These are phyloP conservation scores for Ibycter americanus DNA, from an alignment of 2,797 vertebrate species.

Conservation along the genomic window DNA sequence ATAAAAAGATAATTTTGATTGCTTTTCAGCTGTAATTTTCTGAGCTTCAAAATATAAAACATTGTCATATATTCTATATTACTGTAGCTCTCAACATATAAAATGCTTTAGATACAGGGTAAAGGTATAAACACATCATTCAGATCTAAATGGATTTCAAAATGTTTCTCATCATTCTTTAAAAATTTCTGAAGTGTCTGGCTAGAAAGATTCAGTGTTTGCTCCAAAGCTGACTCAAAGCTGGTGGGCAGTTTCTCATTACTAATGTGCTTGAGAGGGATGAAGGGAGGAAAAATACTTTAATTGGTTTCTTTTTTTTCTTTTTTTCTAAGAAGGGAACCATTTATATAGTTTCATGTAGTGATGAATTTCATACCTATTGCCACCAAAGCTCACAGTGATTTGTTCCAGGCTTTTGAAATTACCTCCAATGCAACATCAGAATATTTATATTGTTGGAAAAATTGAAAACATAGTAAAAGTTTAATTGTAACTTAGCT, in stretches of 20 bases:
- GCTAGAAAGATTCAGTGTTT: not conserved
- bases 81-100: not conserved
- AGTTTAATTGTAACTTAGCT: not conserved
- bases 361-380: not conserved
- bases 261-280: not conserved
- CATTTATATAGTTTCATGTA: not conserved
- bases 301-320: not conserved
- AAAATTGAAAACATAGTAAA: no score
- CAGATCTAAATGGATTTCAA: not conserved
- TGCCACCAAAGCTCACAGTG: not conserved
- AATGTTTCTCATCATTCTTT: not conserved
- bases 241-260: not conserved
- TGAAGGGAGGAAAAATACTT: not conserved
- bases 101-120: not conserved
- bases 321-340: not conserved
- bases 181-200: not conserved
- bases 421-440: not conserved
- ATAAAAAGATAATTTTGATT: not conserved
- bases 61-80: not conserved
- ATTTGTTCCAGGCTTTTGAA: not conserved
- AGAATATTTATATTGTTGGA: not conserved
- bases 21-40: not conserved
- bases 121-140: not conserved
- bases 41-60: not conserved
- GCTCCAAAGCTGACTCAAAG: not conserved